phyloP scores from a whole-genome alignment of 2,888 invertebrate species.

The Trachelus tabidus region DNA sequence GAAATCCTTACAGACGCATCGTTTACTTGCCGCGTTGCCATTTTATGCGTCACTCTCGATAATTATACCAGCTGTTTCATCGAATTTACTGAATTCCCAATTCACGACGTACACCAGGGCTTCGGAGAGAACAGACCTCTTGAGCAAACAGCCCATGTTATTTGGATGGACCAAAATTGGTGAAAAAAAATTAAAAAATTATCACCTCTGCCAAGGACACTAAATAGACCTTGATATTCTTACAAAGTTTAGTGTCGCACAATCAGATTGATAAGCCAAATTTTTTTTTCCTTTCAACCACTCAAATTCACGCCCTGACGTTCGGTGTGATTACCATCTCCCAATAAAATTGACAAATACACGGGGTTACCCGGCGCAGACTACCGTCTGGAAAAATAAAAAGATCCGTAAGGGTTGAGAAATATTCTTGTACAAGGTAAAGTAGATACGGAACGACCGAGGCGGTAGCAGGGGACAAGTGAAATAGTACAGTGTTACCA shows the following conservation, averaged over 20 bases:
- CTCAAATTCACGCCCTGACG: too few species aligned
- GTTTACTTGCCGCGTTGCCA: not conserved
- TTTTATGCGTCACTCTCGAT: not conserved
- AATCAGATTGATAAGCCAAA: not conserved
- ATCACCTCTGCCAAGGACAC: too few species aligned
- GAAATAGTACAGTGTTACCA: not conserved
- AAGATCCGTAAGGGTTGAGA: not conserved
- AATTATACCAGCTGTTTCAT: not conserved
- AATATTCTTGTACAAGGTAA: not conserved
- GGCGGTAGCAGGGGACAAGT: not conserved
- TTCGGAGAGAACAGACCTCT: not conserved
- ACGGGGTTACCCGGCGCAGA: not conserved
- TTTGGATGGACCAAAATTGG: too few species aligned
- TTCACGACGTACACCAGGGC: fast-evolving
- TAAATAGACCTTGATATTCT: too few species aligned
- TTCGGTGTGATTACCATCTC: not conserved
- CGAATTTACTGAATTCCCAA: not conserved
- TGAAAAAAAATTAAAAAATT: not conserved
- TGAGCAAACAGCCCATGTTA: too few species aligned
- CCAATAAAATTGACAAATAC: not conserved
- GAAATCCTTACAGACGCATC: not conserved
- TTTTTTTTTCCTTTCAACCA: not conserved
- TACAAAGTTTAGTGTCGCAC: not conserved
- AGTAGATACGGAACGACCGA: not conserved
- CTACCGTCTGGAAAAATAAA: not conserved